These are phyloP conservation scores for Heterochromis multidens DNA, from an alignment of 2,113 vertebrate species.

Conservation along the genomic window DNA sequence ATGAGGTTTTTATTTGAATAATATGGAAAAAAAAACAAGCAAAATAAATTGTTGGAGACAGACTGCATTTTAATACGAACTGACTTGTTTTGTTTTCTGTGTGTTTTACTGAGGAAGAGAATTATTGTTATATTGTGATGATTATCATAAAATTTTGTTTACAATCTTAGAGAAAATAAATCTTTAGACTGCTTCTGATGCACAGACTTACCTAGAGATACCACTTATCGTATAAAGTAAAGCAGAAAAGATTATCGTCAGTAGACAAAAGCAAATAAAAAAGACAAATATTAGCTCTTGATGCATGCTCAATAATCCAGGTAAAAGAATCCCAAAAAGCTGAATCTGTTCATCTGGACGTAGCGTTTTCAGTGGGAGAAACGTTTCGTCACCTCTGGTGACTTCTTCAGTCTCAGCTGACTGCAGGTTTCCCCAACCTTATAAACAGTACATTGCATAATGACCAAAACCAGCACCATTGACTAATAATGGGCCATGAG, in stretches of 20 bases:
- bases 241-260: neutral
- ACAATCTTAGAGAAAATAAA: neutral
- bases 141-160: neutral
- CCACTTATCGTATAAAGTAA: neutral
- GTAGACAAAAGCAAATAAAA: neutral
- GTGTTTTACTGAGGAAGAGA: neutral
- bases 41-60: neutral
- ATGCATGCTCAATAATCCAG: too few relatives aligned
- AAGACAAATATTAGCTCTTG: too few relatives aligned
- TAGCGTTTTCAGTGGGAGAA: too few relatives aligned
- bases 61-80: neutral
- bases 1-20: neutral
- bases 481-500: too few relatives aligned
- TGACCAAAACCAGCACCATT: too few relatives aligned
- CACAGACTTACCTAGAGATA: neutral
- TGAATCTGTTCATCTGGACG: too few relatives aligned
- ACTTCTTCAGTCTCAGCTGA: too few relatives aligned
- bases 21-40: neutral
- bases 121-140: neutral
- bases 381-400: too few relatives aligned
- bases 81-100: neutral
- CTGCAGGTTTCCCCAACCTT: too few relatives aligned
- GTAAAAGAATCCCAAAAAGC: too few relatives aligned
- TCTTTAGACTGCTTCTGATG: neutral
- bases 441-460: too few relatives aligned